Evolutionary conservation across 2,113 vertebrate genomes (phyloP), one percentile per base, ranked within the genome.

Genomic region (Corydoras sp.): DNA sequence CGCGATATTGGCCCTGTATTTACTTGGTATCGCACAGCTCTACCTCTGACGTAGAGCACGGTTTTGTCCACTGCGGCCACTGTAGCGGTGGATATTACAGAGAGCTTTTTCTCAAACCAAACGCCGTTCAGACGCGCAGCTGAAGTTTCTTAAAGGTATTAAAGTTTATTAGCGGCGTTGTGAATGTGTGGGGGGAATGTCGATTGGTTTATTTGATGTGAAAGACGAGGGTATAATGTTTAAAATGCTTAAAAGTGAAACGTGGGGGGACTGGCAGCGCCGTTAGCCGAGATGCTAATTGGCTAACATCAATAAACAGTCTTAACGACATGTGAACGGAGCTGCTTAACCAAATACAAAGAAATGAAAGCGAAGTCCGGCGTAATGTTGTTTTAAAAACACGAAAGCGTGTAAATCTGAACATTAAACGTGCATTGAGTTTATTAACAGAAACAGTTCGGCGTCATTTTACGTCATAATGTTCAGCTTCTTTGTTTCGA

Each of bases 291-390:
- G 6, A 18, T 13, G 54, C 2, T 49, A 15, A 12, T 9, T 7
- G 31, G 70, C 70, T 65, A 72, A 72, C 54, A 65, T 65, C 55
- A 51, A 51, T 15, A 24, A 15, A 70, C 13, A 30, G 15, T 54
- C 11, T n/a, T 32, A 56, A 24, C 62, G 0, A 43, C 32, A 68
- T 4, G 6, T 53, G 13, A 14, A 53, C 49, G 7, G 7, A 51
- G 49, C 18, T 51, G 49, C 49, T 51, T 51, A 1, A 51, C 1
- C 7, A 51, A 51, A 24, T 1, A 24, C 2, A 24, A 24, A 8
- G 35, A 43, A 43, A 43, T 43, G 35, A 43, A 43, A 4, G 7
- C 1, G 7, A 43, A 43, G 35, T 43, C 4, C 2, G 4, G 35
- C 0, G 7, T 43, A 43, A 5, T 43, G 7, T 53, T 10, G 51